Base-by-base conservation (phyloP, 2,797 vertebrate genomes). In the Gymnodraco acuticeps region DNA sequence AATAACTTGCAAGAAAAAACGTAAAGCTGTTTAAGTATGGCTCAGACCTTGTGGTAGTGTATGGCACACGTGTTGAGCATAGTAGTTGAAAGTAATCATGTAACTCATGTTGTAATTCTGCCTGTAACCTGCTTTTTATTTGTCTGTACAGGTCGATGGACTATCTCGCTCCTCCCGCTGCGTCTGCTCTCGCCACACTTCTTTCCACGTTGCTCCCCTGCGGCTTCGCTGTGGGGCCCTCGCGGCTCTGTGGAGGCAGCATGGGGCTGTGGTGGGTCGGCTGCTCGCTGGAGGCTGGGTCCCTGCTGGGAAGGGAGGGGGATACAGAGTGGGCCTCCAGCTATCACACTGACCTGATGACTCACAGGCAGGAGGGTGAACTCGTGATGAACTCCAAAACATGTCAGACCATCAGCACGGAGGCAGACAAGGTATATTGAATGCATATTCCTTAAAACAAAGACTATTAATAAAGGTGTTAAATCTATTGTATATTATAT, bases 261-360 rank as follows among this genome's bases (percentile, higher is more conserved):
- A 70, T 89, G 59, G 91, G 92, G 15, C 86, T 93, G 59, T 93
- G 92, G 92, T 93, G 92, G 92, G 92, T 93, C 0, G 92, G 92
- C 12, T 53, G 59, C 45, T 64, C 74, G 3, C 73, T 91, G 80
- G 53, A 73, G 83, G 87, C 54, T 0, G 92, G 92, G 3, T 47
- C 68, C 53, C 82, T 89, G 72, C 78, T 92, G 47, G 84, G 87
- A 48, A 76, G 51, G 43, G 71, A 78, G 0, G 78, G 66, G 8
- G 87, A 84, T 56, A 2, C 53, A 0, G 80, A 68, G 16, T 75
- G 82, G 78, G 13, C 55, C 50, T 43, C 64, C 12, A 46, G 38
- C 33, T 10, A 19, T 50, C 14, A 20, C 12, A 2, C 23, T 3
- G 69, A 79, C 42, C 68, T 6, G 14, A 27, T 2, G 46, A 64